Percentiles rank a stretch among this genome's conserved stretches.
These are phyloP conservation scores for Trogon melanurus DNA, from an alignment of 2,113 vertebrate genomes.

Conservation along the genomic window DNA sequence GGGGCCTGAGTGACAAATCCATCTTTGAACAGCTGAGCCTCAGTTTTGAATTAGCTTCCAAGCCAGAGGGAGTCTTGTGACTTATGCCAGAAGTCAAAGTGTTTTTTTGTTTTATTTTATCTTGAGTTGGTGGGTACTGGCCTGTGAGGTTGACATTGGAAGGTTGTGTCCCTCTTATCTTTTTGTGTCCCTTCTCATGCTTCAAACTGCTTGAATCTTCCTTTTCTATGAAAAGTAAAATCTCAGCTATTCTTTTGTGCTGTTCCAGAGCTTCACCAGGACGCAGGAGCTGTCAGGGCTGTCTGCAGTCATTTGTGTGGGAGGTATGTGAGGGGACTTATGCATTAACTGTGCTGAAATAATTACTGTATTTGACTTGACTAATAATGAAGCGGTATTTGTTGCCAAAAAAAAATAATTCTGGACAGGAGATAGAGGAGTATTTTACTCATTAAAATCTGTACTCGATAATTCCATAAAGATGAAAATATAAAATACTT, in stretches of 20 bases:
- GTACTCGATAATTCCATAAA: not conserved
- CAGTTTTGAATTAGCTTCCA: not conserved
- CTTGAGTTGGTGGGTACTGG: fast-evolving
- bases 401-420: not conserved
- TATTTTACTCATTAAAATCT: slow-evolving; percentile 18
- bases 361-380: slow-evolving; percentile 40
- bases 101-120: not conserved
- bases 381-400: slow-evolving; percentile 31
- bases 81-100: not conserved
- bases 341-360: slow-evolving; percentile 14
- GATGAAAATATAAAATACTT: slow-evolving; percentile 20
- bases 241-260: not conserved
- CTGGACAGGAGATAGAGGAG: not conserved
- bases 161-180: not conserved
- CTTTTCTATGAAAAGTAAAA: not conserved
- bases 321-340: slow-evolving; percentile 34
- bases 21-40: not conserved
- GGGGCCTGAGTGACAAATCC: not conserved
- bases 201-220: not conserved
- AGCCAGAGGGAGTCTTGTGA: not conserved
- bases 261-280: not conserved
- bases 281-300: not conserved
- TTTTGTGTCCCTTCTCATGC: not conserved
- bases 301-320: slow-evolving; percentile 40
- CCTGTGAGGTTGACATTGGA: not conserved